phyloP scores from a whole-genome alignment of 2,888 invertebrate genomes.

The Leptopterna dolabrata region DNA sequence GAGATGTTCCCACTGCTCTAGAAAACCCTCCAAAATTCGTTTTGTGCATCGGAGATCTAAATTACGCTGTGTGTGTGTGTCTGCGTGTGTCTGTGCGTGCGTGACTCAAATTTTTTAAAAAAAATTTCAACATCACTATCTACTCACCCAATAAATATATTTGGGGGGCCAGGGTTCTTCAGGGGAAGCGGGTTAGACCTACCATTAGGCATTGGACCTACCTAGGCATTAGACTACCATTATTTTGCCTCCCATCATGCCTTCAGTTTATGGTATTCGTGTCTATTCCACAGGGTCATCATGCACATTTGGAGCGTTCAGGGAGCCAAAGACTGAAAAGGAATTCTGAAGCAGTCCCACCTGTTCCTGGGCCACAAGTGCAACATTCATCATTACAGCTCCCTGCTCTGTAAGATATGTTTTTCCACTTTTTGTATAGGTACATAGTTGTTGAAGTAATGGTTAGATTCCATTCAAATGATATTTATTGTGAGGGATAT shows the following conservation, averaged over 20 bases:
- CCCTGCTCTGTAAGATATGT: constrained; percentile 73
- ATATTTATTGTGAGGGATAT: not conserved
- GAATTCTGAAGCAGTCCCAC: constrained; percentile 60
- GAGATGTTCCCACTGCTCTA: too few relatives aligned
- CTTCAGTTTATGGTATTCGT: not conserved
- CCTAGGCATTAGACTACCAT: not conserved
- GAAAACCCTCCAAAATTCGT: too few relatives aligned
- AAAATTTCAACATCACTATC: too few relatives aligned
- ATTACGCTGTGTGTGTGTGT: too few relatives aligned
- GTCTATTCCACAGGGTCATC: not conserved
- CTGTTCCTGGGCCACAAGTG: constrained; percentile 68
- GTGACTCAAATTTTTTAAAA: too few relatives aligned
- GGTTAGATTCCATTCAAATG: too few relatives aligned
- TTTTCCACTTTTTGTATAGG: not conserved
- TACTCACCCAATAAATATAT: too few relatives aligned
- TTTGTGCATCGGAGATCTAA: too few relatives aligned
- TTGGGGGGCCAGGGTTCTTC: too few relatives aligned
- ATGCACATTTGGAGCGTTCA: constrained; percentile 24
- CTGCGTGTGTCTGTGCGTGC: too few relatives aligned
- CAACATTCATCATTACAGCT: constrained; percentile 67
- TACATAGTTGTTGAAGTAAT: not conserved
- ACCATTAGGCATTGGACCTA: too few relatives aligned
- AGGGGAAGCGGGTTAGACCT: too few relatives aligned
- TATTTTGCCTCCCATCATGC: not conserved
- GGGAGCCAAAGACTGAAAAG: constrained; percentile 35